Percentiles rank a stretch among this genome's conserved stretches.
These are phyloP conservation scores for Amphimallon solstitiale DNA, from an alignment of 2,888 invertebrate species.

Conservation along the genomic window DNA sequence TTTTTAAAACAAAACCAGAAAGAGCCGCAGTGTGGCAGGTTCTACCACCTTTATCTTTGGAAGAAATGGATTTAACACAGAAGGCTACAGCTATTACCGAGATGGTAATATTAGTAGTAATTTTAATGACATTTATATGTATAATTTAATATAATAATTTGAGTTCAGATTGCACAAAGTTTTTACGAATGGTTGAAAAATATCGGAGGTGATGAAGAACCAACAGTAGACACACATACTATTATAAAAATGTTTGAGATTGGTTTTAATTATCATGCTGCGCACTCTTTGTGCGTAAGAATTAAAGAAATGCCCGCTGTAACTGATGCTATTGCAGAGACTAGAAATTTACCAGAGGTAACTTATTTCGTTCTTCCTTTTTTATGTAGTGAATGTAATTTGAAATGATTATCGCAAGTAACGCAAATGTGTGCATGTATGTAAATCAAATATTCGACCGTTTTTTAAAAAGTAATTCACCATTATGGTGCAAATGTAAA, in stretches of 20 bases:
- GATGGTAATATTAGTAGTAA: constrained; percentile 46
- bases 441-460: too few species aligned
- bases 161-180: constrained; percentile 56
- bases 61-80: constrained; percentile 57
- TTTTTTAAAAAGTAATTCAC: too few species aligned
- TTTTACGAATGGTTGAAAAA: constrained; percentile 59
- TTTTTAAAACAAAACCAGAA: constrained; percentile 56
- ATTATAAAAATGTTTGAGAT: constrained; percentile 65
- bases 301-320: constrained; percentile 70
- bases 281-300: constrained; percentile 66
- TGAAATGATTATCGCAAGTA: too few species aligned
- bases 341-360: constrained; percentile 65
- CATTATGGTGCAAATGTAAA: too few species aligned
- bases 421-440: too few species aligned
- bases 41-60: constrained; percentile 55
- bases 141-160: constrained; percentile 18
- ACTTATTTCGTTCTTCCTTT: constrained; percentile 33
- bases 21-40: constrained; percentile 59
- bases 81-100: constrained; percentile 58
- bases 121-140: neutral
- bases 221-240: constrained; percentile 54
- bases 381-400: neutral
- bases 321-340: constrained; percentile 66
- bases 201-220: constrained; percentile 53
- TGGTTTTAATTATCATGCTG: constrained; percentile 69